Conservation (phyloP, 2,113 vertebrate species). For the Sphyrna mokarran region DNA sequence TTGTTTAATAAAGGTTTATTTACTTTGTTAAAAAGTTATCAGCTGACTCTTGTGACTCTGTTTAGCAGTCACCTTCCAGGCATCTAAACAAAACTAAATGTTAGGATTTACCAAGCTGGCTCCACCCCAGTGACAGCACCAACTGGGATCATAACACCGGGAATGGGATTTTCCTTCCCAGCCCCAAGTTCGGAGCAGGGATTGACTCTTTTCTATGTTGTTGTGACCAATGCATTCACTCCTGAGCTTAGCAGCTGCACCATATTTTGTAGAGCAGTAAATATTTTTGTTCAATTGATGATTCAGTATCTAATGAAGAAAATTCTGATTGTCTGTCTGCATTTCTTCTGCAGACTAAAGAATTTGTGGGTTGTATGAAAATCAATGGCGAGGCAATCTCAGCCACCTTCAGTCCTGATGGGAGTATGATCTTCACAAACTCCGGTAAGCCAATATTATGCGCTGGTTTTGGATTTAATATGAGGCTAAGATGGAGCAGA, state of each 20-base stretch:
- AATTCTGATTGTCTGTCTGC: neutral
- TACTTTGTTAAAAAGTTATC: too few species aligned
- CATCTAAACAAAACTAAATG: too few species aligned
- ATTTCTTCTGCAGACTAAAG: conserved; percentile 66
- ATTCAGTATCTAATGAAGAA: neutral
- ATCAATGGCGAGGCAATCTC: conserved; percentile 68
- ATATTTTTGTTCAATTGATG: neutral
- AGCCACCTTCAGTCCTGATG: conserved; percentile 69
- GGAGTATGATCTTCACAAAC: conserved; percentile 70
- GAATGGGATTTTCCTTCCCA: neutral
- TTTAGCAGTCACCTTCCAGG: neutral
- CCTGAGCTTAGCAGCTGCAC: neutral
- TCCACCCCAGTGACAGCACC: too few species aligned
- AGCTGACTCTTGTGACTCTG: neutral
- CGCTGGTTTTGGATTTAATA: neutral
- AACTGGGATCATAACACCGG: neutral
- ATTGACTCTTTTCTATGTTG: neutral
- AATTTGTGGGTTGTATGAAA: conserved; percentile 81
- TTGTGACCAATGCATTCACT: neutral
- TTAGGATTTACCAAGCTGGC: too few species aligned
- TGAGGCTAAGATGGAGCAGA: neutral
- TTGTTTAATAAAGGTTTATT: too few species aligned
- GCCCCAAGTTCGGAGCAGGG: neutral
- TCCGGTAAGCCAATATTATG: conserved; percentile 60
- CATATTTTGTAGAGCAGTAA: neutral